Percentiles rank a stretch among this genome's conserved stretches.
These are phyloP conservation scores for Psittacara wagleri DNA, from an alignment of 2,113 vertebrate species.

Conservation along the genomic window DNA sequence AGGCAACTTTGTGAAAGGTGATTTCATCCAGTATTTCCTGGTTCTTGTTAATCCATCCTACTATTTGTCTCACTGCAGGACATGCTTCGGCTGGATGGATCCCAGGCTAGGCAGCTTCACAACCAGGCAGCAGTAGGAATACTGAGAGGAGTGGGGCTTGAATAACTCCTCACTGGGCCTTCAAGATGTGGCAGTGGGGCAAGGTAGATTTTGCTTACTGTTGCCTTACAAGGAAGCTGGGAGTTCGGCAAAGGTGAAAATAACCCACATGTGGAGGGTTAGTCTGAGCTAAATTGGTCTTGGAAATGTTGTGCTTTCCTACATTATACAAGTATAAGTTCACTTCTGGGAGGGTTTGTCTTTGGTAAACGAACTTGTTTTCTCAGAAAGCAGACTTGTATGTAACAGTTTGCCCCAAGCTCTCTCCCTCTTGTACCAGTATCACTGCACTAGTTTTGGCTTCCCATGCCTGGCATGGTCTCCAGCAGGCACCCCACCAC, in stretches of 20 bases:
- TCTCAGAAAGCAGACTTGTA: not conserved
- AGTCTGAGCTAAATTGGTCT: not conserved
- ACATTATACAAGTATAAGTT: not conserved
- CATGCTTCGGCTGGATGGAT: not conserved
- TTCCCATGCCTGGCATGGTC: accelerated
- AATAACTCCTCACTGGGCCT: not conserved
- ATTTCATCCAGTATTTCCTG: not conserved
- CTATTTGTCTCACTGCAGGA: not conserved
- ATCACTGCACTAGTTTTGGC: not conserved
- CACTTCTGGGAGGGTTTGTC: accelerated
- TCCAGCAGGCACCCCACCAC: not conserved
- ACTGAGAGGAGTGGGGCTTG: not conserved
- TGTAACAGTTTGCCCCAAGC: not conserved
- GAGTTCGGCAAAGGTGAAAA: not conserved
- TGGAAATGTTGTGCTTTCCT: not conserved
- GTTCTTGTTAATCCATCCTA: not conserved
- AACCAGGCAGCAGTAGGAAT: not conserved
- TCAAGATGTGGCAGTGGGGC: not conserved
- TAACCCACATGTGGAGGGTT: not conserved
- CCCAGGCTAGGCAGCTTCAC: not conserved
- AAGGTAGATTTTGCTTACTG: not conserved
- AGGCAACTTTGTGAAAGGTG: accelerated
- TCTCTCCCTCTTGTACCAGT: not conserved
- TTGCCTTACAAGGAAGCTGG: not conserved
- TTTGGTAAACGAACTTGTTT: not conserved